phyloP scores from a whole-genome alignment of 1,140 invertebrate species.

The Anastrepha ludens region DNA sequence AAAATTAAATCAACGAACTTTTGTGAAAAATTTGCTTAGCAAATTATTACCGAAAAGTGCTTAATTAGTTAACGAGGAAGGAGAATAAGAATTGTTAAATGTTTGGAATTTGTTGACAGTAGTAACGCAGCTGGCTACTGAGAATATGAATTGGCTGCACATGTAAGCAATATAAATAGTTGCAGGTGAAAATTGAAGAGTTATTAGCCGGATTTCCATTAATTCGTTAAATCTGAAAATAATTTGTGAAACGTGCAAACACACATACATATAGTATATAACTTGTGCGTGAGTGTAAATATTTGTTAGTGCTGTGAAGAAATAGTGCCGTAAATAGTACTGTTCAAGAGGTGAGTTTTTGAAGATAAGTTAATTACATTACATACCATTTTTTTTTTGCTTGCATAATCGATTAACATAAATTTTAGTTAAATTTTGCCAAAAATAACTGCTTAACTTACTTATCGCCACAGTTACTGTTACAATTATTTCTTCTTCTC shows the following conservation, averaged over 20 bases:
- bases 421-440: too few relatives aligned
- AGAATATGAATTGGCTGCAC: not conserved
- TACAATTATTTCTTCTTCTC: too few relatives aligned
- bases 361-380: not conserved
- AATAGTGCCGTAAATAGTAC: not conserved
- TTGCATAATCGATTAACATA: too few relatives aligned
- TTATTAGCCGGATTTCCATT: not conserved
- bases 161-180: not conserved
- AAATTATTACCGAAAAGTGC: constrained; percentile 10
- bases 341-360: not conserved
- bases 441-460: too few relatives aligned
- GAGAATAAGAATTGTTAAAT: constrained; percentile 19
- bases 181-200: constrained; percentile 8
- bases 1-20: constrained; percentile 14
- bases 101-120: constrained; percentile 22
- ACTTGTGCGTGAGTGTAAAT: not conserved
- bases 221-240: not conserved
- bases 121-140: not conserved
- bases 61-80: constrained; percentile 20
- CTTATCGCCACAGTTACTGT: too few relatives aligned
- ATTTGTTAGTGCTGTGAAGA: not conserved
- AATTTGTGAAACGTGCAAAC: not conserved
- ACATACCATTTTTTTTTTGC: not conserved
- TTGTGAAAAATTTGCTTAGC: constrained; percentile 22
- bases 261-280: too few relatives aligned